A percentile compares a stretch with the other conserved stretches of the same genome.
Evolutionary conservation across 2,888 invertebrate genomes (phyloP).

Genomic region (Rotaria magnacalcarata): DNA sequence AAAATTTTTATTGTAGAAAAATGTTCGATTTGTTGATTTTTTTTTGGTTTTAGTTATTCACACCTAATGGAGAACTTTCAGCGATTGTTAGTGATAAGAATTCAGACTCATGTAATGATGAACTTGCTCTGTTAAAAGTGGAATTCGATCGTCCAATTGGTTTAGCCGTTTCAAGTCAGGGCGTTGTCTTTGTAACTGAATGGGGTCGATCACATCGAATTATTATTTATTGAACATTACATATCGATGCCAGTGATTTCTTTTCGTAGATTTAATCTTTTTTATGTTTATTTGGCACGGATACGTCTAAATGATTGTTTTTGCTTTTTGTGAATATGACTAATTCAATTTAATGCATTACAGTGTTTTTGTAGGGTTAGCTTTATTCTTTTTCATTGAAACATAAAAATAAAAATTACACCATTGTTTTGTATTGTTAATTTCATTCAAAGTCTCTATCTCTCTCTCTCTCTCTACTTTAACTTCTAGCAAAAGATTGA

Average conservation of each 20-base stretch:
- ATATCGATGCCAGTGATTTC: not conserved
- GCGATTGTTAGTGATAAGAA: not conserved
- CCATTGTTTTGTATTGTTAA: no score
- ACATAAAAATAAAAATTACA: no score
- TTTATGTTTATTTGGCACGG: not conserved
- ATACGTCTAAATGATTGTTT: not conserved
- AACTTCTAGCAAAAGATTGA: no score
- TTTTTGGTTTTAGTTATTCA: not conserved
- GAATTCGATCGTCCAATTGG: conserved; percentile 22
- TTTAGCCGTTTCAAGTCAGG: not conserved
- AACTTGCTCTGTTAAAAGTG: not conserved
- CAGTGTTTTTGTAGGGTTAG: not conserved
- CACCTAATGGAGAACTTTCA: conserved; percentile 4
- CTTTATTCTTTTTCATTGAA: not conserved
- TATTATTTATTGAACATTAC: not conserved
- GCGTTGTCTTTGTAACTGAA: conserved; percentile 21
- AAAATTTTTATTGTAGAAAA: not conserved
- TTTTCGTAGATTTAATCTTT: not conserved
- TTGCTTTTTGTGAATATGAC: not conserved
- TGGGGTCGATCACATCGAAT: conserved; percentile 25
- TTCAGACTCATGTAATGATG: not conserved
- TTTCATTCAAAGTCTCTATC: no score
- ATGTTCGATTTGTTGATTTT: not conserved
- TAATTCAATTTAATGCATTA: not conserved
- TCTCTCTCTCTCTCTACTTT: no score